Evolutionary conservation across 1,140 invertebrate species (phyloP), one percentile per base, ranked within the genome.

Genomic region (Rhagoletis pomonella): DNA sequence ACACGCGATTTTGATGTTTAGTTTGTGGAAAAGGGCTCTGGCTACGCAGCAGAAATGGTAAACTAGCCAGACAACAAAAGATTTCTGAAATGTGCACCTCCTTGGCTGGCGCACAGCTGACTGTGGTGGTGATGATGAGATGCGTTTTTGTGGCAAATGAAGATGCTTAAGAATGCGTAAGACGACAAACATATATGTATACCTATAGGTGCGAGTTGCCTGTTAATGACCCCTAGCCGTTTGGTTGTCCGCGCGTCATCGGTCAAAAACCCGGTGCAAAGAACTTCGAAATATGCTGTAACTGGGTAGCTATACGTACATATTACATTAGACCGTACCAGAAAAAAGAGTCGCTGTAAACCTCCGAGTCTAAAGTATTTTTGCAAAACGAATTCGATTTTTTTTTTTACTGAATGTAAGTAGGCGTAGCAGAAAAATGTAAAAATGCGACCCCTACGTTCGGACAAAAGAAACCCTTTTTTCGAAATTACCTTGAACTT

Each of bases 61-160:
- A 81, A 81, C n/a, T 19, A 1, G 7, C 69, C 73, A 81, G 73
- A 81, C 73, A 81, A 58, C 73, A 81, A 81, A 81, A 55, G n/a
- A 81, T 81, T 58, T 81, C 19, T n/a, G 47, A 81, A 55, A 81
- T 81, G 17, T 14, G 42, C 17, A 73, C 42, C n/a, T 81, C 9
- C 5, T 55, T 55, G 44, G 73, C 44, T 81, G 44, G 12, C 17
- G 44, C 44, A 81, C 47, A 81, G 73, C 73, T 81, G 67, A 44
- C 42, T 44, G 2, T 2, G 39, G 4, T 62, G 60, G 4, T 4
- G 42, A n/a, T 12, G 67, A 44, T 73, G 17, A 5, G 42, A 29
- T 9, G 14, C 44, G 67, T 4, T 39, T 47, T 47, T 3, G 4
- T 4, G 67, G 4, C 39, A 44, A 44, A 69, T n/a, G 1, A 29